Conservation (phyloP, 2,888 invertebrate species). For the Campoplex nolae region DNA sequence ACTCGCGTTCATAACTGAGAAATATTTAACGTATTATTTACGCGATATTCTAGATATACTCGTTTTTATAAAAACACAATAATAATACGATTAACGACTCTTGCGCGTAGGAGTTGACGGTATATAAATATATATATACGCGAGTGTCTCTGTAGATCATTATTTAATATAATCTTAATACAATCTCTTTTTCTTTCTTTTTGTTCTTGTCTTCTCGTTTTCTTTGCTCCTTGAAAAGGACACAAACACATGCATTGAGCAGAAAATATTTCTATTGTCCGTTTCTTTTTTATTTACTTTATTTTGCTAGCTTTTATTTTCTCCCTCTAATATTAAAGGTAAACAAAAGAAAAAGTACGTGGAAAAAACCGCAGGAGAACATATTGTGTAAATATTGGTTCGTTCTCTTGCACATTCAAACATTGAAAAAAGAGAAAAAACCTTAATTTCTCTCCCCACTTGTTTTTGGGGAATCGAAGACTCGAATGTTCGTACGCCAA, state of each 20-base stretch:
- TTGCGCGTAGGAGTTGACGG: constrained; percentile 67
- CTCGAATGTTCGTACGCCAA: constrained; percentile 33
- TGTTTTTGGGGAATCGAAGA: constrained; percentile 36
- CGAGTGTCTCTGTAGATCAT: constrained; percentile 74
- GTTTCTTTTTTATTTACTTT: constrained; percentile 62
- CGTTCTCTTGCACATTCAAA: constrained; percentile 72
- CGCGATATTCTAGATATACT: constrained; percentile 74
- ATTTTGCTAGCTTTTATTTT: constrained; percentile 54
- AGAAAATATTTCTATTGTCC: constrained; percentile 62
- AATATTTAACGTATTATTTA: constrained; percentile 77
- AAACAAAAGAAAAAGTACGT: constrained; percentile 17
- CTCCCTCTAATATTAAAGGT: constrained; percentile 36
- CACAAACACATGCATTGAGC: constrained; percentile 49
- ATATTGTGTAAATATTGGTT: constrained; percentile 80
- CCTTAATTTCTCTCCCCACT: constrained; percentile 36
- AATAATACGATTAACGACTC: constrained; percentile 75
- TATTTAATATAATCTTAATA: constrained; percentile 72
- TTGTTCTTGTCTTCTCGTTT: constrained; percentile 56
- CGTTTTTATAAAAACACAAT: constrained; percentile 73
- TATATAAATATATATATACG: constrained; percentile 55
- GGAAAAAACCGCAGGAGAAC: constrained; percentile 70
- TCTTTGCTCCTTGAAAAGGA: constrained; percentile 71
- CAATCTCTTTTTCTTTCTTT: constrained; percentile 67
- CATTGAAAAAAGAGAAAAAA: constrained; percentile 37
- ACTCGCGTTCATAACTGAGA: constrained; percentile 73